These are phyloP conservation scores for Urophycis tenuis DNA, from an alignment of 2,797 vertebrate genomes.

Conservation along the genomic window DNA sequence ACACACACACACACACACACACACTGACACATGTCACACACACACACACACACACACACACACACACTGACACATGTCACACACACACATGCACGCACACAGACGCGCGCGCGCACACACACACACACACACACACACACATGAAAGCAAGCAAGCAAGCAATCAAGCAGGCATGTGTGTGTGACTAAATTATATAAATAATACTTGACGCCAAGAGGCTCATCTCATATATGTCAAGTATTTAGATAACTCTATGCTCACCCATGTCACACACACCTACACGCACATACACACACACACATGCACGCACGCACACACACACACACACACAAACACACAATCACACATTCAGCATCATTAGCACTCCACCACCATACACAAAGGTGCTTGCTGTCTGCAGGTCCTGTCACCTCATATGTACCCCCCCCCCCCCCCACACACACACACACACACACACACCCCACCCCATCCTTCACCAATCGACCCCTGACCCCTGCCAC, in stretches of 20 bases:
- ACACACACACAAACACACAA: constrained; percentile 10
- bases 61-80: background rate
- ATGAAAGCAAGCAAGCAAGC: too few relatives aligned
- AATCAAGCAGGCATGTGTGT: too few relatives aligned
- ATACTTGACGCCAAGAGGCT: too few relatives aligned
- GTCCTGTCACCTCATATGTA: constrained; percentile 56
- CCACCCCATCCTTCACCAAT: constrained; percentile 37
- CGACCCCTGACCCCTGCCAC: constrained; percentile 55
- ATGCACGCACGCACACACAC: constrained; percentile 3
- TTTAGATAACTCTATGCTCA: background rate
- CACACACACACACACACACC: too few relatives aligned
- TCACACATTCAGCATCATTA: constrained; percentile 7
- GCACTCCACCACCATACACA: constrained; percentile 45
- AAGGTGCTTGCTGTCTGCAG: constrained; percentile 43
- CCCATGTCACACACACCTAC: too few relatives aligned
- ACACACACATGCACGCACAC: background rate
- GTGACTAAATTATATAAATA: too few relatives aligned
- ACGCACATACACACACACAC: constrained; percentile 13
- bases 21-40: too few relatives aligned
- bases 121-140: background rate
- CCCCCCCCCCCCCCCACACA: constrained; percentile 31
- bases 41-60: too few relatives aligned
- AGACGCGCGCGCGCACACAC: too few relatives aligned
- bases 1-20: background rate
- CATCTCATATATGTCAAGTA: too few relatives aligned